These are phyloP conservation scores for Macrocentrus cingulum DNA, from an alignment of 1,140 invertebrate species.

Conservation along the genomic window DNA sequence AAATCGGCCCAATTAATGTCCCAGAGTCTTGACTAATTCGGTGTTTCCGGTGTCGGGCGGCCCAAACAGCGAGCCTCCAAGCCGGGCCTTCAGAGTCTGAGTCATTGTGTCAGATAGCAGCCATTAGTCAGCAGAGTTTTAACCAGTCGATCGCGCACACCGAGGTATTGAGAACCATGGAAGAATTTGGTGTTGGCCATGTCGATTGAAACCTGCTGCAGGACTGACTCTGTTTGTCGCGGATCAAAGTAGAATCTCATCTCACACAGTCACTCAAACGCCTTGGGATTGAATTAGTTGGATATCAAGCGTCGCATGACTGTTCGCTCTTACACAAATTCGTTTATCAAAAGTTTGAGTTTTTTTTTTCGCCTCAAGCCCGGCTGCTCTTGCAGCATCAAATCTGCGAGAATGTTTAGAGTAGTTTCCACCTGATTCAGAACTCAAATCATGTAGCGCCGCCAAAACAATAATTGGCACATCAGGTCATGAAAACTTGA, in stretches of 20 bases:
- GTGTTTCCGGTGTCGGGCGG: conserved; percentile 99
- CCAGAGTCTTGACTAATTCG: conserved; percentile 98
- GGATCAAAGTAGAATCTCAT: conserved; percentile 99
- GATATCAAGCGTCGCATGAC: conserved; percentile 88
- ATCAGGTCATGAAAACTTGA: conserved; percentile 89
- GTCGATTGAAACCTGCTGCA: conserved; percentile 95
- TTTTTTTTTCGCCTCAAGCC: conserved; percentile 91
- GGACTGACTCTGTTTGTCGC: conserved; percentile 86
- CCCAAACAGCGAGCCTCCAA: conserved; percentile 96
- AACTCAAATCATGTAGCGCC: conserved; percentile 79
- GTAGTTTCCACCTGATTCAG: conserved; percentile 87
- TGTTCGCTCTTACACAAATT: conserved; percentile 98
- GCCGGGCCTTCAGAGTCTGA: conserved; percentile 91
- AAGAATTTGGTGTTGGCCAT: conserved; percentile 99
- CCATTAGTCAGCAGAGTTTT: conserved; percentile 98
- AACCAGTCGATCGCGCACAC: conserved; percentile 95
- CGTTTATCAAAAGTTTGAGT: conserved; percentile 97
- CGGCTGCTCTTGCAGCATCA: conserved; percentile 96
- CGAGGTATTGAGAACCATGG: conserved; percentile 99
- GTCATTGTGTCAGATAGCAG: conserved; percentile 99
- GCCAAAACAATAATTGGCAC: conserved; percentile 95
- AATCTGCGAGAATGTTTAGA: conserved; percentile 93
- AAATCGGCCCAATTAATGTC: conserved; percentile 96
- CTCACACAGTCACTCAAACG: conserved; percentile 96
- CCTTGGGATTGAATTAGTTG: conserved; percentile 79